Evolutionary conservation across 1,140 invertebrate species (phyloP), one percentile per base, ranked within the genome.

Genomic region (Trichonephila clavipes): DNA sequence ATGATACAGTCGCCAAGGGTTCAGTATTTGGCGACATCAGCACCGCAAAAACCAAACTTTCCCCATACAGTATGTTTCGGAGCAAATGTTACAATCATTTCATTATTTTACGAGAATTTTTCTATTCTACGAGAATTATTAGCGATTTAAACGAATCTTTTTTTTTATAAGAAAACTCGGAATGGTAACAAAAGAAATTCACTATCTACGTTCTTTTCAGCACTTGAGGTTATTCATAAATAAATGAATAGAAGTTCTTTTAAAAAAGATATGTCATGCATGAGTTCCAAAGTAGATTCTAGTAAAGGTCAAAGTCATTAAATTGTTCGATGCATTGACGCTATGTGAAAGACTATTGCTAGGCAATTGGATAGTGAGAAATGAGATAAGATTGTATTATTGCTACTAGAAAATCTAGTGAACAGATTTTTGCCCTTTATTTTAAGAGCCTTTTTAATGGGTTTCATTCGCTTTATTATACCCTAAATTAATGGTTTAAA

Each of bases 251-350:
- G 62, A 77, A 89, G 64, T 89, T 77, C 44, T 89, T 77, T 44
- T 34, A 40, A 77, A 77, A 77, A 77, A 89, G 88, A 89, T 89
- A 89, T 89, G 88, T 89, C 69, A 89, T 89, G 66, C 88, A 72
- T 58, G 69, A 88, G 64, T 64, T 64, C 16, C 66, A 69, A 21
- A 69, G 66, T 69, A 69, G 66, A 40, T 7, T 18, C 24, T 77
- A 77, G 34, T 77, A 77, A 28, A 77, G 62, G n/a, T 64, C 86
- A 40, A 88, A 64, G 59, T 88, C 59, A 16, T 40, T 40, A 88
- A 87, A 87, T 87, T 62, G 85, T 87, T 87, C 61, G 61, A 88
- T 88, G 58, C 64, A 72, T 77, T 72, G 88, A 44, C 40, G 5
- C 28, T 77, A 58, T 59, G 61, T 69, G 88, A 89, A 89, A 89